These are phyloP conservation scores for Nebria ingens DNA, from an alignment of 1,140 invertebrate genomes.

Conservation along the genomic window DNA sequence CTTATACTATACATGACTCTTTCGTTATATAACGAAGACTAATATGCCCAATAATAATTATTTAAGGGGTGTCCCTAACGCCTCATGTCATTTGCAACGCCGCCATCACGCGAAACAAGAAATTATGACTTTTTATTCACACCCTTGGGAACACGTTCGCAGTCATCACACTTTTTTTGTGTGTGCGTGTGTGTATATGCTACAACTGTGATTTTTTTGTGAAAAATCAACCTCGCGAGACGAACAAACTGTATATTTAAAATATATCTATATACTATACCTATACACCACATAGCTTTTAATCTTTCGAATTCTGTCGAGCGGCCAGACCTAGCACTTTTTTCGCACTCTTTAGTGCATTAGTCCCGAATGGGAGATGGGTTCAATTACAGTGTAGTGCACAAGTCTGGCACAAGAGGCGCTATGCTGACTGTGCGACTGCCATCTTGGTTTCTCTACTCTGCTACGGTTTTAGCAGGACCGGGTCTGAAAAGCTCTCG, in stretches of 20 bases:
- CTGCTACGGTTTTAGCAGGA: neutral
- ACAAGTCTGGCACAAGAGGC: constrained; percentile 4
- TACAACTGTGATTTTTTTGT: neutral
- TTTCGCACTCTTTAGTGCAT: constrained; percentile 8
- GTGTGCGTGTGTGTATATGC: too few relatives aligned
- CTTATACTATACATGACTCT: too few relatives aligned
- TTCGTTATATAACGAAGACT: neutral
- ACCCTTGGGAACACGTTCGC: neutral
- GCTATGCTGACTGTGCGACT: neutral
- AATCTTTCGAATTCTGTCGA: constrained; percentile 4
- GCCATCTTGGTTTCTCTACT: neutral
- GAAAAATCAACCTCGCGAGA: constrained; percentile 4
- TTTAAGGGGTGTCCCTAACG: neutral
- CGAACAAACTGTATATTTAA: neutral
- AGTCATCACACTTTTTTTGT: neutral
- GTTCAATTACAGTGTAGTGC: constrained; percentile 7
- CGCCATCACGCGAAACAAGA: neutral
- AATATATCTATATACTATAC: too few relatives aligned
- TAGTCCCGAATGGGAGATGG: neutral
- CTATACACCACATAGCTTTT: too few relatives aligned
- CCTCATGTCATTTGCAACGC: neutral
- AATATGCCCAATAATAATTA: neutral
- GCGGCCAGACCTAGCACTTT: neutral
- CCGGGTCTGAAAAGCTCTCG: neutral
- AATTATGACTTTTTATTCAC: neutral